Conservation (phyloP, 1,140 invertebrate species). For the Condylostylus longicornis region DNA sequence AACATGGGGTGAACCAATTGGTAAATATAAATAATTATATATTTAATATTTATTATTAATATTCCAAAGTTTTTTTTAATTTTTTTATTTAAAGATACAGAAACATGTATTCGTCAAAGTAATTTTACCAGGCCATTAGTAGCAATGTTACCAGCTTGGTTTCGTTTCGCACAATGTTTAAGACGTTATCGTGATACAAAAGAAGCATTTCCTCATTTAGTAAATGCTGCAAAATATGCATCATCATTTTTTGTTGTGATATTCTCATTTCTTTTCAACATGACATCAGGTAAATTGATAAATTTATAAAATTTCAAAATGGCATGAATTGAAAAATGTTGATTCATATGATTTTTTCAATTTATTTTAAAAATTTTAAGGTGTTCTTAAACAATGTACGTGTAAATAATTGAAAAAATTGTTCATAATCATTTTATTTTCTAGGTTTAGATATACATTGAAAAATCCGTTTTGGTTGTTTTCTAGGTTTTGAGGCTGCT, state of each 20-base stretch:
- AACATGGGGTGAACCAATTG: conserved; percentile 46
- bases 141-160: conserved; percentile 87
- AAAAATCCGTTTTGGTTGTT: no score
- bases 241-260: conserved; percentile 32
- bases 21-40: conserved; percentile 28
- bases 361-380: no score
- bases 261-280: conserved; percentile 28
- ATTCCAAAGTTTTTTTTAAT: conserved; percentile 3
- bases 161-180: conserved; percentile 93
- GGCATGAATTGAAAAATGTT: not conserved
- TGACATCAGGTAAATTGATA: conserved; percentile 21
- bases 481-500: no score
- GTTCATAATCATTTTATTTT: no score
- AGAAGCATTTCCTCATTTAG: conserved; percentile 86
- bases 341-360: not conserved
- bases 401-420: no score
- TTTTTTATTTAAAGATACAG: conserved; percentile 32
- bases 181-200: conserved; percentile 79
- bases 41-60: conserved; percentile 3
- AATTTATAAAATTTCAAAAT: not conserved
- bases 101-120: conserved; percentile 43
- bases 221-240: conserved; percentile 61
- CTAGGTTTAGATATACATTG: no score
- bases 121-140: conserved; percentile 60
- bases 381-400: no score